Evolutionary conservation across 2,797 vertebrate genomes (phyloP), one percentile per base, ranked within the genome.

Genomic region (Discoglossus pictus): DNA sequence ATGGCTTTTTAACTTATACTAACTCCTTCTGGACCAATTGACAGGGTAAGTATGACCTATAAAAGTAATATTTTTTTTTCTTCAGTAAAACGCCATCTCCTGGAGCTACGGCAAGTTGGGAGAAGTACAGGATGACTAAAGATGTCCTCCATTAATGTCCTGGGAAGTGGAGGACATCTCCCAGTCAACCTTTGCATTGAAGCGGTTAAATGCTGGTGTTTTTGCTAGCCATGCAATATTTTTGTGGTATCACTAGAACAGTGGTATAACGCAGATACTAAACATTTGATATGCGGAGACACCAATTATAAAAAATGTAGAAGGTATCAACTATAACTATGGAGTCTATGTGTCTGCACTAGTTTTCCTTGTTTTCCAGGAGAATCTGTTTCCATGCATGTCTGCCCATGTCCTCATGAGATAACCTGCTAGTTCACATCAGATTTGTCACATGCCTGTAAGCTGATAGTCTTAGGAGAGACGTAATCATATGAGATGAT

Each of bases 271-370:
- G 9, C 23, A 44, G 15, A 7, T n/a, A n/a, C 21, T 52, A 43
- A 48, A 21, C 24, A 34, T 50, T 46, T 56, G 51, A 63, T 50
- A 70, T 42, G 9, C 50, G 42, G 63, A 70, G n/a, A 12, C 60
- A 63, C 9, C 8, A 42, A 56, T 55, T 51, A 63, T 16, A 24
- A 56, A 10, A 35, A 40, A 40, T 17, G 11, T 12, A 44, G 50
- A 55, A 3, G 35, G 34, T 39, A 40, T 55, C 51, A 47, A 34
- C 9, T 13, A 20, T 56, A 70, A 62, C 56, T 43, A 35, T 21
- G 51, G 50, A 69, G 67, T 17, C 52, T 61, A 6, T 5, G n/a
- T 39, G 54, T 67, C 65, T 67, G 65, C 44, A 27, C 40, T 4
- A 12, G 2, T 21, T 20, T 20, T 68, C 3, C 50, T 52, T 25